Base-by-base conservation (phyloP, 2,797 vertebrate species). In the Graptemys geographica region DNA sequence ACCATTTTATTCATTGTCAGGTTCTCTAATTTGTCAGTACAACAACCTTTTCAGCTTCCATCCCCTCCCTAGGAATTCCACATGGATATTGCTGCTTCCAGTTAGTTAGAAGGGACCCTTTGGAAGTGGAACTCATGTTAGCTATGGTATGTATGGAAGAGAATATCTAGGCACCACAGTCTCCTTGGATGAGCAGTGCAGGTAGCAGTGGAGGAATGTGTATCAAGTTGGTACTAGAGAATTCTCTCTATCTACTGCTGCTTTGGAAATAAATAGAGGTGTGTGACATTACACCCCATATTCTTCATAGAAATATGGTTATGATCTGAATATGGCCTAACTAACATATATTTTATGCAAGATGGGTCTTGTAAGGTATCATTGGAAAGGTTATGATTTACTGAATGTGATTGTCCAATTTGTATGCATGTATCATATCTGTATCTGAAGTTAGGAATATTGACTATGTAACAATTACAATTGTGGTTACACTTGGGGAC, bases 181-280 rank as follows among this genome's bases (percentile, higher is more conserved):
- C 47, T 74, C 5, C 53, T 91, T 80, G 28, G 69, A 27, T 16
- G 83, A 65, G n/a, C 86, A 96, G 79, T 5, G 84, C 31, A 88
- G 55, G 51, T 37, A 94, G 12, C 31, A 56, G 41, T 52, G 49
- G 6, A 23, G 91, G 41, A 92, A 33, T 62, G 28, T 62, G 57
- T 62, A 31, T 15, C 57, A 33, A 33, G 28, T 15, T 31, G 28
- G 28, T 62, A 33, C 11, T 11, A 18, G 72, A 65, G 33, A 53
- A 90, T 93, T 91, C 5, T 84, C 25, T 94, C 89, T 31, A 83
- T 3, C 2, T 6, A 4, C 28, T 84, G 11, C 27, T 91, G 16
- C 23, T 90, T 4, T 47, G 53, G 0, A 69, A 90, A 59, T 2
- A 93, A 90, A 16, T 0, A 1, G 0, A 3, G 83, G 21, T 55